These are phyloP conservation scores for Dromiciops gliroides DNA, from an alignment of 2,113 vertebrate genomes.

Conservation along the genomic window DNA sequence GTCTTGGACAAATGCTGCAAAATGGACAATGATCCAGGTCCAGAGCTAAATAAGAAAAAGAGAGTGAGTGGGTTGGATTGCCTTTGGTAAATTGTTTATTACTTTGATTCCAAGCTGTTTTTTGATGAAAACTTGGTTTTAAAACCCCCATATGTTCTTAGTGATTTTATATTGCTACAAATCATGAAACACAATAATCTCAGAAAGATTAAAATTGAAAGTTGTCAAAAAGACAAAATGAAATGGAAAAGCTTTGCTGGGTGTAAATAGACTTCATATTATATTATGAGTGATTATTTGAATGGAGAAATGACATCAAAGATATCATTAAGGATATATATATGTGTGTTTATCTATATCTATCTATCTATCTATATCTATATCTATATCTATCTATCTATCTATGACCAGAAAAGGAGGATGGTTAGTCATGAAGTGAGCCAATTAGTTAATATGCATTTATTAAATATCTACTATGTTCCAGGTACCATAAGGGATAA, in stretches of 20 bases:
- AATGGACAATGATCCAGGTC: background rate
- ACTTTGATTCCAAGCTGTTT: background rate
- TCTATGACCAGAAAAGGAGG: background rate
- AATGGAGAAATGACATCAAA: background rate
- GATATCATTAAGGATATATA: background rate
- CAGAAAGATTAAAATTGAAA: background rate
- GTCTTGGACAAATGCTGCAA: background rate
- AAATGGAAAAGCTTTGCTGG: background rate
- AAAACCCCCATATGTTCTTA: background rate
- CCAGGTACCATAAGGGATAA: background rate
- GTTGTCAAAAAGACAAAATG: background rate
- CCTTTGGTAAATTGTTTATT: background rate
- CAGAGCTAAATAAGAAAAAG: background rate
- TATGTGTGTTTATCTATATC: too few species aligned
- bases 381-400: too few species aligned
- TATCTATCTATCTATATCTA: too few species aligned
- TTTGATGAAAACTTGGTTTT: background rate
- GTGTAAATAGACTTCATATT: background rate
- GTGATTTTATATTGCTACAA: background rate
- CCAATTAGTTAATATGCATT: background rate
- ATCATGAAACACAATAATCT: background rate
- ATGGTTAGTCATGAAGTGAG: background rate
- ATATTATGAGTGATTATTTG: background rate
- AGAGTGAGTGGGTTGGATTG: background rate
- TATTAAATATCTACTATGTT: background rate